Evolutionary conservation across 2,888 invertebrate genomes (phyloP).

Genomic region (Zhuqinia jingwanae): DNA sequence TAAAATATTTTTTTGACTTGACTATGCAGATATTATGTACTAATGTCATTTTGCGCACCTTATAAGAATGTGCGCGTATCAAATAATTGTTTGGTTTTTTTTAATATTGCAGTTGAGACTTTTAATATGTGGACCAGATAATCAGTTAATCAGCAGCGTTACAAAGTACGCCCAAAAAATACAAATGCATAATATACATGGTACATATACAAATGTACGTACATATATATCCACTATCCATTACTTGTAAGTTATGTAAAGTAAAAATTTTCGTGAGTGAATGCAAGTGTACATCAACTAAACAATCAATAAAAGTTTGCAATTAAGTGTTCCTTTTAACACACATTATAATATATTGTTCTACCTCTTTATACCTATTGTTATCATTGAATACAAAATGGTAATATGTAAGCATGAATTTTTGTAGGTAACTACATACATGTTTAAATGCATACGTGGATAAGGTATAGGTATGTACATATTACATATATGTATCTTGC

Average conservation of each 20-base stretch:
- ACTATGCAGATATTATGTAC: not conserved
- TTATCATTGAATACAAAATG: constrained; percentile 31
- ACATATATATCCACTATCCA: not conserved
- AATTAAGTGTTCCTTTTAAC: constrained; percentile 27
- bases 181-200: too few species aligned
- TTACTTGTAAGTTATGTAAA: not conserved
- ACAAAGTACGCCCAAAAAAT: not conserved
- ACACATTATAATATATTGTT: constrained; percentile 28
- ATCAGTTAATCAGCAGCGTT: constrained; percentile 19
- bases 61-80: not conserved
- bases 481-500: not conserved
- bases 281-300: constrained; percentile 31
- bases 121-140: constrained; percentile 39
- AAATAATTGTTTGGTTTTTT: constrained; percentile 3
- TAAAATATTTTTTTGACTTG: constrained; percentile 12
- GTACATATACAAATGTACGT: too few species aligned
- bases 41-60: too few species aligned
- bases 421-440: not conserved
- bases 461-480: not conserved
- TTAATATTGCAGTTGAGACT: not conserved
- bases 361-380: not conserved
- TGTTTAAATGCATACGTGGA: not conserved
- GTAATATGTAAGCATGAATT: not conserved
- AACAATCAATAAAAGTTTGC: constrained; percentile 31
- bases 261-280: constrained; percentile 22